Conservation (phyloP, 2,797 vertebrate species). For the Tinamus major region DNA sequence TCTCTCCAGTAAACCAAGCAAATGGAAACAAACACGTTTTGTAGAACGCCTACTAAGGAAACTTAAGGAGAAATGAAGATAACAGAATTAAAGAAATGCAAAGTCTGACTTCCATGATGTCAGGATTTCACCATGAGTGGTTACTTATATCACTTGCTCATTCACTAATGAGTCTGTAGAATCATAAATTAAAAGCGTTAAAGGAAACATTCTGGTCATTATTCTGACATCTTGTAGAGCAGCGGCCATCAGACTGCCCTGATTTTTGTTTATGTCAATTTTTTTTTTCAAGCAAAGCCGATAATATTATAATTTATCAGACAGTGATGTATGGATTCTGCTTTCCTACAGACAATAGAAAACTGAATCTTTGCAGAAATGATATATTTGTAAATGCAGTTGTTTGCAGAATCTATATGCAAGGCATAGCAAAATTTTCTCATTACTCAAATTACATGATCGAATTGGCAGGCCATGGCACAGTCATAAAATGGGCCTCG, state of each 20-base stretch:
- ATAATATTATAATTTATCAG: neutral
- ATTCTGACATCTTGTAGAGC: neutral
- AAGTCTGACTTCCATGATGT: neutral
- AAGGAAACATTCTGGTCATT: neutral
- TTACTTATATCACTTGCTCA: neutral
- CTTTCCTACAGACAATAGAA: neutral
- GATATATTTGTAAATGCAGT: neutral
- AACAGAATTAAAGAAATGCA: neutral
- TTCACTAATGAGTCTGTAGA: neutral
- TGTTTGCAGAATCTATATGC: neutral
- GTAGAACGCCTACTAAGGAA: neutral
- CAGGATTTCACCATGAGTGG: neutral
- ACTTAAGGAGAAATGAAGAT: neutral
- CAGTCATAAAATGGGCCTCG: neutral
- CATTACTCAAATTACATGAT: conserved; percentile 8
- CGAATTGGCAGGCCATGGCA: neutral
- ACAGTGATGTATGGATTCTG: neutral
- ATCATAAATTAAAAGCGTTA: neutral
- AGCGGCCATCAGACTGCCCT: neutral
- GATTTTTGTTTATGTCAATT: neutral
- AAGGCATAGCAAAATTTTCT: neutral
- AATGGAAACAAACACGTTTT: neutral
- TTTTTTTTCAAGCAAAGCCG: neutral
- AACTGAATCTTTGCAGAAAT: neutral
- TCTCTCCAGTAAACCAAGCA: neutral